These are phyloP conservation scores for Oscheius myriophilus DNA, from an alignment of 2,888 invertebrate genomes.

Conservation along the genomic window DNA sequence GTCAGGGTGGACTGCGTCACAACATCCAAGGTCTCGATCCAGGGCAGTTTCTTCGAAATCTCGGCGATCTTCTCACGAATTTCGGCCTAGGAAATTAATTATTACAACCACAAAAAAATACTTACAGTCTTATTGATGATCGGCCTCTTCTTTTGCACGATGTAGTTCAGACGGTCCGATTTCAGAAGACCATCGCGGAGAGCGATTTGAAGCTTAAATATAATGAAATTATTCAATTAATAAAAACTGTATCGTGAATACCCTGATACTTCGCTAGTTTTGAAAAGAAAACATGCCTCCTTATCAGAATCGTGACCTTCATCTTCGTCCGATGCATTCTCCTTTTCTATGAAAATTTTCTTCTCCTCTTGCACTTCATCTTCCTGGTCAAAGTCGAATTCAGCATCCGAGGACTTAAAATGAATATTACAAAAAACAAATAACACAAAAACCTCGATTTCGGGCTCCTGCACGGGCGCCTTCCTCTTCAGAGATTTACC, in stretches of 20 bases:
- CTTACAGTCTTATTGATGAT: constrained; percentile 82
- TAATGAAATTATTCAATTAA: no score
- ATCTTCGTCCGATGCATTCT: constrained; percentile 16
- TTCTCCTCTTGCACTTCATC: constrained; percentile 9
- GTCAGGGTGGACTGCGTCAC: constrained; percentile 50
- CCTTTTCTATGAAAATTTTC: not conserved
- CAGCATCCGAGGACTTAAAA: constrained; percentile 23
- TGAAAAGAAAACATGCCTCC: constrained; percentile 1
- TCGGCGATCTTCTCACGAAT: constrained; percentile 51
- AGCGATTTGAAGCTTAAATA: constrained; percentile 85
- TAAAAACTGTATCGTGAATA: no score
- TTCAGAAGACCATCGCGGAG: constrained; percentile 86
- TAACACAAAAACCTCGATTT: constrained; percentile 8
- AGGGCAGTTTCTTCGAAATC: constrained; percentile 57
- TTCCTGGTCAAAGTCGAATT: constrained; percentile 12
- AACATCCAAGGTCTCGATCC: constrained; percentile 66
- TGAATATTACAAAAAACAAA: not conserved
- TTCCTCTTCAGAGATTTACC: constrained; percentile 3
- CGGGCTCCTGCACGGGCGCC: constrained; percentile 12
- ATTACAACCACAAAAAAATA: constrained; percentile 33
- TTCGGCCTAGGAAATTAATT: constrained; percentile 46
- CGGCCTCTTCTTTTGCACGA: constrained; percentile 75
- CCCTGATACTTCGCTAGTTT: not conserved
- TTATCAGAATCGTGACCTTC: constrained; percentile 26
- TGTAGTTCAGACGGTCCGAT: constrained; percentile 81